phyloP scores from a whole-genome alignment of 2,113 vertebrate species.

The Hylia prasina region DNA sequence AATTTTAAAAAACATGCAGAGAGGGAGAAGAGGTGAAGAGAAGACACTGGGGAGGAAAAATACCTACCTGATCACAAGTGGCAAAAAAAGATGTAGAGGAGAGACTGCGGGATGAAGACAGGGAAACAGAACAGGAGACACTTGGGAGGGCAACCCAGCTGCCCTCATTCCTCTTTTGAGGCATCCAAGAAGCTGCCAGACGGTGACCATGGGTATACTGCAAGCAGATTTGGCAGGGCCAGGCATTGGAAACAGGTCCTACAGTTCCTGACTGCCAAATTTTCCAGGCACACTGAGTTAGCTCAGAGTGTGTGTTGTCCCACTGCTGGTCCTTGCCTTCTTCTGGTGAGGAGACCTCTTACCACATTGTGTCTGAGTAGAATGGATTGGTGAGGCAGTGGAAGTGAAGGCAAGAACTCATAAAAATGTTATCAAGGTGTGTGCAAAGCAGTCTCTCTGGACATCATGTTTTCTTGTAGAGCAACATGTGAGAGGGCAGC shows the following conservation, averaged over 20 bases:
- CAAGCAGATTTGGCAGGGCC: not conserved
- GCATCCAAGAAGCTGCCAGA: not conserved
- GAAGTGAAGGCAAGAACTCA: not conserved
- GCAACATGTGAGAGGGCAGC: not conserved
- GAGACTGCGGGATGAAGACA: not conserved
- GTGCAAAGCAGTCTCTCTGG: not conserved
- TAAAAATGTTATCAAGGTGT: not conserved
- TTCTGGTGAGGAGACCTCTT: not conserved
- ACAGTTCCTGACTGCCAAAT: not conserved
- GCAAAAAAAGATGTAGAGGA: not conserved
- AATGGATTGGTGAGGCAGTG: not conserved
- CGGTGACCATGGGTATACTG: not conserved
- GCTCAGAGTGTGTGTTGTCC: not conserved
- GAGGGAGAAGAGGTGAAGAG: not conserved
- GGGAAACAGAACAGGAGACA: not conserved
- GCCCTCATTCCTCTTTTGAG: not conserved
- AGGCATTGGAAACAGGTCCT: not conserved
- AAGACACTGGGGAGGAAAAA: not conserved
- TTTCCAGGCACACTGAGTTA: not conserved
- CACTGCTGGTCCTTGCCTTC: not conserved
- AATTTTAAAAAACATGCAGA: rapidly evolving
- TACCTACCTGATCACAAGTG: not conserved
- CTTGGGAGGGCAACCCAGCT: not conserved
- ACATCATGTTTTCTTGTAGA: not conserved
- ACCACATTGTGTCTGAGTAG: not conserved